Evolutionary conservation across 2,888 invertebrate species (phyloP), one percentile per base, ranked within the genome.

Genomic region (Hypercompe scribonia): DNA sequence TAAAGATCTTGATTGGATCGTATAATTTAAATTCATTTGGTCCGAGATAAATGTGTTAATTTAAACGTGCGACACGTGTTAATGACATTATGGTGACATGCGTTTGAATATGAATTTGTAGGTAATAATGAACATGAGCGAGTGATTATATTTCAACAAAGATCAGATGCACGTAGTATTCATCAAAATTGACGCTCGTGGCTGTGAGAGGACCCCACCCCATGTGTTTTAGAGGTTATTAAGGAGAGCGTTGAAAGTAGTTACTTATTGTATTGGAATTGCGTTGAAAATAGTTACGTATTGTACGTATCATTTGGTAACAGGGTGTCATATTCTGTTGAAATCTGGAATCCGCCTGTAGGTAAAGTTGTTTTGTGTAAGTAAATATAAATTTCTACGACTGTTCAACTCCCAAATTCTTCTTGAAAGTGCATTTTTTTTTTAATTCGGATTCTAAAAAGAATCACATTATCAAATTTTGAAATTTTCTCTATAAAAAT

Each of bases 301-400:
- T 33, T 61, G 42, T 63, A 68, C n/a, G n/a, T 28, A 31, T 58
- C 39, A 58, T 39, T 31, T 31, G 61, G 34, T 46, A 39, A 46
- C 39, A 66, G 66, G 65, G 46, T 70, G 28, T 73, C 66, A 70
- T 69, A 39, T 28, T 18, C 66, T 54, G 73, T 61, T 70, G 50
- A 31, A 36, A 63, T 11, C 73, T 73, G 63, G 67, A 70, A 73
- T 66, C 46, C 58, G 64, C 68, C 71, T 73, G 73, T 61, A 50
- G 73, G 66, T 70, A 73, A 69, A 4, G 72, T 68, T 28, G 65
- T 11, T 33, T 65, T 21, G 71, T 54, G n/a, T 65, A 33, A 71
- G 21, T 31, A 39, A n/a, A 36, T 18, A 24, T 46, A 11, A 13
- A 28, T 28, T 13, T n/a, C 3, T 3, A 54, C 10, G 21, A 46